Conservation (phyloP, 2,888 invertebrate species). For the Blastobasis adustella region DNA sequence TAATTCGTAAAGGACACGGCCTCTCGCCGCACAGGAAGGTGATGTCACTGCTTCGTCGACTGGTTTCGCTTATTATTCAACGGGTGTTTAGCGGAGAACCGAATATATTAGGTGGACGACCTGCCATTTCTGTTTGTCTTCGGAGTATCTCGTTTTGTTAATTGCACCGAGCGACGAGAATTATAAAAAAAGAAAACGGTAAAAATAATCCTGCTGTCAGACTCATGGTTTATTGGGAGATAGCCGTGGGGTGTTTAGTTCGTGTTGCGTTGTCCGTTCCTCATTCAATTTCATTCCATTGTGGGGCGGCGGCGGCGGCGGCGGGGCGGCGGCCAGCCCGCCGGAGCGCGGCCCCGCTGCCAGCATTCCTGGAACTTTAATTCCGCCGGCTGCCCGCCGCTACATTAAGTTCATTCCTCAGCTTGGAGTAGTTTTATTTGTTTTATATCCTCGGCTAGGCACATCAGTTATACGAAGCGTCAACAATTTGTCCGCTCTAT, state of each 20-base stretch:
- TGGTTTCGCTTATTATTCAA: constrained; percentile 61
- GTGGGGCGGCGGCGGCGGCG: constrained; percentile 16
- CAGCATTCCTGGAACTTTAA: constrained; percentile 36
- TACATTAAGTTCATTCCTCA: constrained; percentile 30
- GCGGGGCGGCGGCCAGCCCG: not conserved
- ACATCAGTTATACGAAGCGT: too few species aligned
- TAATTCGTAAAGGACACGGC: constrained; percentile 46
- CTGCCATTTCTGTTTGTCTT: constrained; percentile 18
- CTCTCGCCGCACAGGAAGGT: constrained; percentile 61
- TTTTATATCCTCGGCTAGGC: constrained; percentile 1
- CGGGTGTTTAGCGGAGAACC: constrained; percentile 43
- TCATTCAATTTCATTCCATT: constrained; percentile 36
- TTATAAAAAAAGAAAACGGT: too few species aligned
- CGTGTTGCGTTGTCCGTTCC: constrained; percentile 16
- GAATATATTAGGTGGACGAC: constrained; percentile 41
- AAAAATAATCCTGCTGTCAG: not conserved
- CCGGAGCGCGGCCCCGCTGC: constrained; percentile 11
- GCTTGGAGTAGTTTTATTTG: constrained; percentile 19
- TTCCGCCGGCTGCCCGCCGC: constrained; percentile 26
- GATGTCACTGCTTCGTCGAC: constrained; percentile 65
- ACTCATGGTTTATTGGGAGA: not conserved
- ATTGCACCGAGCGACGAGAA: too few species aligned
- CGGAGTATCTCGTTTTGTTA: too few species aligned
- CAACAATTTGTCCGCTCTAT: not conserved
- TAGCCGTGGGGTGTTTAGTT: constrained; percentile 8